Evolutionary conservation across 2,113 vertebrate species (phyloP).

Genomic region (Lucifuga dentata): DNA sequence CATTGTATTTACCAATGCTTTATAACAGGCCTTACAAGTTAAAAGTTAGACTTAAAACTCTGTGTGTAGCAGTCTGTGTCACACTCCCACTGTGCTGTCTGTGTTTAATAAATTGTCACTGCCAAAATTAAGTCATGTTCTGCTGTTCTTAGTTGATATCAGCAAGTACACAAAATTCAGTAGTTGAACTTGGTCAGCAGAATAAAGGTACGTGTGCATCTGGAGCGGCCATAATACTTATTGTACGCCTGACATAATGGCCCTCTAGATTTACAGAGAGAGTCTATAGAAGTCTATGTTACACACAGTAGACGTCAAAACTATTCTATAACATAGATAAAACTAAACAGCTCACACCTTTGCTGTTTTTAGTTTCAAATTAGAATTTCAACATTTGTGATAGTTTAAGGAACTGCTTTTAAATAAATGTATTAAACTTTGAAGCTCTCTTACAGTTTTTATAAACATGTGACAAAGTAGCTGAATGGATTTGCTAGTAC

Average conservation of each 20-base stretch:
- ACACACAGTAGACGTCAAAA: slow-evolving; percentile 24
- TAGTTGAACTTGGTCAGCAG: slow-evolving; percentile 33
- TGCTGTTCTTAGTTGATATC: slow-evolving; percentile 44
- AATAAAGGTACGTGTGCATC: slow-evolving; percentile 36
- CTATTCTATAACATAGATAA: no score
- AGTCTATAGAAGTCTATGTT: slow-evolving; percentile 23
- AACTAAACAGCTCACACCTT: no score
- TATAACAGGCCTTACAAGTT: background rate
- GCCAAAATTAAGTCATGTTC: background rate
- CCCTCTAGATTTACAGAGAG: slow-evolving; percentile 28
- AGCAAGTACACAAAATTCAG: slow-evolving; percentile 34
- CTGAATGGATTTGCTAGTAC: no score
- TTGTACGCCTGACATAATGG: slow-evolving; percentile 42
- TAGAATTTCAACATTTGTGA: no score
- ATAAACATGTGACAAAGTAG: background rate
- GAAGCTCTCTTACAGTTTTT: background rate
- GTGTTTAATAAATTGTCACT: slow-evolving; percentile 11
- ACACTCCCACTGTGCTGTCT: background rate
- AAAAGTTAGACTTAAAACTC: no score
- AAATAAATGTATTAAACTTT: no score
- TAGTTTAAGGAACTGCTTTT: no score
- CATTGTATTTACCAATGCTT: slow-evolving; percentile 16
- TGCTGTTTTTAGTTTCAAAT: no score
- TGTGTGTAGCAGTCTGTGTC: no score
- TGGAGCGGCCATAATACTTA: slow-evolving; percentile 21